Evolutionary conservation across 2,888 invertebrate species (phyloP), one percentile per base, ranked within the genome.

Genomic region (Phyllotreta cruciferae): DNA sequence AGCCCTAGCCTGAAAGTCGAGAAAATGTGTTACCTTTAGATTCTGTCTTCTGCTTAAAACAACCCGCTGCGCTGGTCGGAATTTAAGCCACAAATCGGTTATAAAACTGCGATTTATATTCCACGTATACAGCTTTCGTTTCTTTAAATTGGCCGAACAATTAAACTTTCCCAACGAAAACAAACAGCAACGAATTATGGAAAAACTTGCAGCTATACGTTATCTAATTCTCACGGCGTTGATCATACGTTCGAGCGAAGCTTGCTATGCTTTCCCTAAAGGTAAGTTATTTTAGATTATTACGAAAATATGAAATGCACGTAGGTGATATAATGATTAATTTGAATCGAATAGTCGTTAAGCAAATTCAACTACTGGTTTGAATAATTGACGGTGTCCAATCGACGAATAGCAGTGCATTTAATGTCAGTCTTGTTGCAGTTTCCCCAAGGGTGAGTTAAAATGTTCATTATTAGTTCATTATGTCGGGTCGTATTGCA

Each of bases 191-290:
- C 34, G 42, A 37, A 62, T 14, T 52, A 66, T 68, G 68, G 60
- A 60, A 52, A 60, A 62, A 58, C 56, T 64, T 41, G 58, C 53
- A 47, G 60, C 66, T 41, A 35, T 64, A 45, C 56, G 64, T 11
- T 68, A 63, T 49, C 44, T 64, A 45, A 55, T 68, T 39, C 45
- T 68, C 34, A 45, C 66, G 34, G 64, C 60, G 9, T 56, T 67
- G 53, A 62, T 63, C 47, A 52, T 64, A 53, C 61, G 57, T 34
- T 49, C 67, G n/a, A 69, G 65, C 52, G 61, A 63, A n/a, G 76
- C 80, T 45, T 85, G 85, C 75, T 85, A 84, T 77, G 80, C 84
- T 72, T 85, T 83, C 75, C 85, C 85, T 14, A 78, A 76, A 71
- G 77, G 77, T 76, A 74, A 76, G 76, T 74, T 66, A 36, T 54